These are phyloP conservation scores for Lepus europaeus DNA, from an alignment of 2,113 vertebrate genomes.

Conservation along the genomic window DNA sequence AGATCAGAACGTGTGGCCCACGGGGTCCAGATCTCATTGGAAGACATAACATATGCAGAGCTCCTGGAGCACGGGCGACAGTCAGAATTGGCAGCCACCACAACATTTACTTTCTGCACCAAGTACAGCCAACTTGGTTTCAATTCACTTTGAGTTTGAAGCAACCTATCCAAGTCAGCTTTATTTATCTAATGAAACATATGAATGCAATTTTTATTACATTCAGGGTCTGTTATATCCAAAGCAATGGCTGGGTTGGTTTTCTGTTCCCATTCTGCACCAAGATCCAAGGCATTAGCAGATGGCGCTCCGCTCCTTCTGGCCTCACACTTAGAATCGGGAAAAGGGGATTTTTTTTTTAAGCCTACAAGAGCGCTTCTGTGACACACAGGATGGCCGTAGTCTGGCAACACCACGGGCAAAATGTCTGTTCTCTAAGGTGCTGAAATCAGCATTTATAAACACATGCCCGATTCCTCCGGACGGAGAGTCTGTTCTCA, in stretches of 20 bases:
- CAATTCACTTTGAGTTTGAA: conserved; percentile 75
- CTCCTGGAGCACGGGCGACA: conserved; percentile 67
- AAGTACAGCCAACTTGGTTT: conserved; percentile 72
- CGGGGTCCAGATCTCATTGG: rapidly evolving
- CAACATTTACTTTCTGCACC: not conserved
- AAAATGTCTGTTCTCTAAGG: conserved; percentile 44
- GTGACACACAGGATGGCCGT: rapidly evolving
- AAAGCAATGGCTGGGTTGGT: conserved; percentile 69
- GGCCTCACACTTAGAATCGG: conserved; percentile 62
- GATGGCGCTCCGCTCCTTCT: conserved; percentile 60
- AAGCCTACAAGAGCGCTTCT: not conserved
- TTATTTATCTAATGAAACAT: conserved; percentile 81
- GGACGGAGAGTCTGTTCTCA: not conserved
- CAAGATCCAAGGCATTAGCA: conserved; percentile 63
- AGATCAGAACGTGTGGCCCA: not conserved
- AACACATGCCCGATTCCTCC: not conserved
- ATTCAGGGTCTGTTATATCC: conserved; percentile 59
- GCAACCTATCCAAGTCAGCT: conserved; percentile 76
- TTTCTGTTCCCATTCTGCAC: conserved; percentile 63
- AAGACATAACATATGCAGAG: not conserved
- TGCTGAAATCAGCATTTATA: conserved; percentile 39
- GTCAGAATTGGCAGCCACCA: not conserved
- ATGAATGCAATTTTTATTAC: conserved; percentile 67
- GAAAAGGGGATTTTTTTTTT: conserved; percentile 33
- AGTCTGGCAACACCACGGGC: conserved; percentile 3